A percentile compares a stretch with the other conserved stretches of the same genome.
Conservation (phyloP, 2,797 vertebrate species). For the Anguilla pacifica region DNA sequence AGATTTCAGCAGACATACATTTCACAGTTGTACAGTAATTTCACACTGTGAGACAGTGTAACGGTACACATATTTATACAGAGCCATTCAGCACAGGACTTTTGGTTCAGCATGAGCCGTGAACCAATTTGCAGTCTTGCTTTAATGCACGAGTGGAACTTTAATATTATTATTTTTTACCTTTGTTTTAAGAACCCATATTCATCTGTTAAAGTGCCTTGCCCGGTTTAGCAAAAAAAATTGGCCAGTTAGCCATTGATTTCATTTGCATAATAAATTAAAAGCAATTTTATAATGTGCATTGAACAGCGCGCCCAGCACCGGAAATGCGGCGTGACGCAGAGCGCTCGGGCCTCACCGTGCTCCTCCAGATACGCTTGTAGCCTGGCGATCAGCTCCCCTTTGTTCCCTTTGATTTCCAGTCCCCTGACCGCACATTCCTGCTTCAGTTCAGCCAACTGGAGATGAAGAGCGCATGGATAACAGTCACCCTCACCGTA, state of each 20-base stretch:
- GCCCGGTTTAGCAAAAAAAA: too few species aligned
- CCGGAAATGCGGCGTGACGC: neutral
- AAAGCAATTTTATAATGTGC: too few species aligned
- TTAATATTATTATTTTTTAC: too few species aligned
- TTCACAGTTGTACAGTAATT: neutral
- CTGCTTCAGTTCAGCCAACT: constrained; percentile 84
- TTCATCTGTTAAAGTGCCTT: too few species aligned
- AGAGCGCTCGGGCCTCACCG: constrained; percentile 60
- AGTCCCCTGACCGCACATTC: constrained; percentile 79
- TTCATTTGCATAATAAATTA: too few species aligned
- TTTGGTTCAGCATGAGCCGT: too few species aligned
- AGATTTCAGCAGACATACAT: neutral
- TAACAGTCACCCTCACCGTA: neutral
- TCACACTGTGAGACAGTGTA: too few species aligned
- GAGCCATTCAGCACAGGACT: neutral
- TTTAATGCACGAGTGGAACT: too few species aligned
- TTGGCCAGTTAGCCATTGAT: too few species aligned
- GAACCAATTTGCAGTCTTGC: too few species aligned
- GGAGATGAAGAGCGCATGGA: neutral
- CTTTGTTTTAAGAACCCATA: too few species aligned
- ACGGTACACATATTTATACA: neutral
- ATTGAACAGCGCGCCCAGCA: too few species aligned
- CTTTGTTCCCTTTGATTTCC: constrained; percentile 83
- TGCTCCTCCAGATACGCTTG: constrained; percentile 83
- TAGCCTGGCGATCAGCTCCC: constrained; percentile 79